Evolutionary conservation across 2,113 vertebrate species (phyloP).

Genomic region (Dendrocopos noguchii): DNA sequence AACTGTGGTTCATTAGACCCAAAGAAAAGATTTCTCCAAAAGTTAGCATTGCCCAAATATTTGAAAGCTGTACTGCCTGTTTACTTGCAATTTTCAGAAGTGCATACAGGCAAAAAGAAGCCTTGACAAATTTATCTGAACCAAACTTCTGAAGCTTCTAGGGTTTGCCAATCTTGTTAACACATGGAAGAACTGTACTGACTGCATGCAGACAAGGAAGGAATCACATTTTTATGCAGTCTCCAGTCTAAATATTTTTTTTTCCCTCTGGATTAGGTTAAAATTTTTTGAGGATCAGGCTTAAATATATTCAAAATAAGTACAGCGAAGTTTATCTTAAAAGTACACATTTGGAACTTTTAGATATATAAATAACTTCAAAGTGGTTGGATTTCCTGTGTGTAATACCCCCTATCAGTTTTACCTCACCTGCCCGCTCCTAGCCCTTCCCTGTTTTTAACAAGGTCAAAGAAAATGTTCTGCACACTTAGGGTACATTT

Average conservation of each 20-base stretch:
- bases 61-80: not conserved
- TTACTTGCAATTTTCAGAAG: constrained; percentile 6
- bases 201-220: not conserved
- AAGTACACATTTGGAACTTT: constrained; percentile 30
- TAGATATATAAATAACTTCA: constrained; percentile 25
- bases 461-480: constrained; percentile 5
- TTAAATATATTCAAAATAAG: constrained; percentile 29
- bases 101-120: constrained; percentile 28
- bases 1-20: not conserved
- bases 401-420: constrained; percentile 3
- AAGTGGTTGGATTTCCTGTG: constrained; percentile 19
- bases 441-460: not conserved
- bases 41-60: not conserved
- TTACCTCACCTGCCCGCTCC: not conserved
- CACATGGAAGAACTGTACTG: not conserved
- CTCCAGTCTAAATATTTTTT: not conserved
- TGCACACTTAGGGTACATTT: not conserved
- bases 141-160: constrained; percentile 49
- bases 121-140: constrained; percentile 52
- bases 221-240: constrained; percentile 27
- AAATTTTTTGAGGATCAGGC: constrained; percentile 23
- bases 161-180: constrained; percentile 40
- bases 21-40: not conserved
- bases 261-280: not conserved
- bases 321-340: constrained; percentile 39